These are phyloP conservation scores for Iphiclides podalirius DNA, from an alignment of 2,888 invertebrate genomes.

Conservation along the genomic window DNA sequence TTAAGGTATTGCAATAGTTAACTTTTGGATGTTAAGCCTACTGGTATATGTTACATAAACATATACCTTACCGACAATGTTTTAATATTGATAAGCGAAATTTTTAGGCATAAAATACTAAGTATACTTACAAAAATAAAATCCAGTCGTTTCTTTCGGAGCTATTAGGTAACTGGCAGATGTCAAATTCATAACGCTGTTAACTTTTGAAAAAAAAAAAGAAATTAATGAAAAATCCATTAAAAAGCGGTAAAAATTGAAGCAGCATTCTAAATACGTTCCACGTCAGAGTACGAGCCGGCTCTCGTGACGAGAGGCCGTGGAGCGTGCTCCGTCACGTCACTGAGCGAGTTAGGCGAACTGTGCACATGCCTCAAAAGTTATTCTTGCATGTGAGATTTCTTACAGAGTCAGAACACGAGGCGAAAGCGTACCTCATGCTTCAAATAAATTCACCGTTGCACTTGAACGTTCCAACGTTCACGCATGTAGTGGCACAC, in stretches of 20 bases:
- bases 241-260: not conserved
- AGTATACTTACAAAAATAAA: too few species aligned
- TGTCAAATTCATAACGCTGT: not conserved
- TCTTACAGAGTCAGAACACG: constrained; percentile 8
- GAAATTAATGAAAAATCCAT: not conserved
- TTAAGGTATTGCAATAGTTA: too few species aligned
- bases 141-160: too few species aligned
- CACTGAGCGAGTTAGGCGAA: not conserved
- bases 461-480: too few species aligned
- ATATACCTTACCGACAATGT: too few species aligned
- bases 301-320: constrained; percentile 20
- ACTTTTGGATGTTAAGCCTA: too few species aligned
- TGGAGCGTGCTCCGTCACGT: constrained; percentile 13
- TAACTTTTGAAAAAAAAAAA: not conserved
- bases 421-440: not conserved
- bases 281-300: constrained; percentile 1
- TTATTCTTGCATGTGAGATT: constrained; percentile 5
- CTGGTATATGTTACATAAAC: too few species aligned
- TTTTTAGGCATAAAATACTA: too few species aligned
- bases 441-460: not conserved
- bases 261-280: constrained; percentile 7
- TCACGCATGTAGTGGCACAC: too few species aligned
- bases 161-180: too few species aligned
- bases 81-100: too few species aligned
- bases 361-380: not conserved